These are phyloP conservation scores for Graptemys geographica DNA, from an alignment of 2,797 vertebrate species.

Conservation along the genomic window DNA sequence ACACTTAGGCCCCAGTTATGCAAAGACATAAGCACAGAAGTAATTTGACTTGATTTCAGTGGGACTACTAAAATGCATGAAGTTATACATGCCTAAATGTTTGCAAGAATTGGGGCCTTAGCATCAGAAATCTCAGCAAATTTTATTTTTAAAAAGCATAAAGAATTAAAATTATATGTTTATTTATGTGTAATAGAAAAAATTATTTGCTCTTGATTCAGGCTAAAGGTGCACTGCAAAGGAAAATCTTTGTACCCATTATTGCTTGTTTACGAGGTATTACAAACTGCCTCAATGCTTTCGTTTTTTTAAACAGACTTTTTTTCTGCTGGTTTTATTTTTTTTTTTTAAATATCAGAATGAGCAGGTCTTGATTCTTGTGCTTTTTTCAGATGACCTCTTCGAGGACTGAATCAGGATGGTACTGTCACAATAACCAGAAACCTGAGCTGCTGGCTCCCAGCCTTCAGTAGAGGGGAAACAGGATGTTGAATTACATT, in stretches of 20 bases:
- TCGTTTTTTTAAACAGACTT: neutral
- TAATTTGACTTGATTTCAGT: neutral
- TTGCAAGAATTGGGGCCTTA: neutral
- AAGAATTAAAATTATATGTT: neutral
- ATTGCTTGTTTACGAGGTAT: neutral
- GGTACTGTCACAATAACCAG: neutral
- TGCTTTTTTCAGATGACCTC: neutral
- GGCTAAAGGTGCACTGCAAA: neutral
- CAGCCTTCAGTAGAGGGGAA: neutral
- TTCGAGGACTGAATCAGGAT: neutral
- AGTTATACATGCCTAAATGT: neutral
- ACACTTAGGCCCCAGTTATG: neutral
- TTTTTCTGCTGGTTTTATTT: neutral
- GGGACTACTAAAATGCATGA: neutral
- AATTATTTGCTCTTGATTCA: neutral
- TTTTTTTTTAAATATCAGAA: neutral
- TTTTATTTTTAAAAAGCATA: neutral
- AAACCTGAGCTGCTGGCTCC: neutral
- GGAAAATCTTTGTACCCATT: neutral
- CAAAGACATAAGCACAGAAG: neutral
- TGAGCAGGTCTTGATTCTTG: neutral
- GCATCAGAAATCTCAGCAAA: neutral
- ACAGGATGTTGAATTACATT: neutral
- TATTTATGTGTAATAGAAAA: neutral
- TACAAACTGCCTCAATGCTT: neutral